Conservation (phyloP, 2,888 invertebrate genomes). For the Xestia ashworthii region DNA sequence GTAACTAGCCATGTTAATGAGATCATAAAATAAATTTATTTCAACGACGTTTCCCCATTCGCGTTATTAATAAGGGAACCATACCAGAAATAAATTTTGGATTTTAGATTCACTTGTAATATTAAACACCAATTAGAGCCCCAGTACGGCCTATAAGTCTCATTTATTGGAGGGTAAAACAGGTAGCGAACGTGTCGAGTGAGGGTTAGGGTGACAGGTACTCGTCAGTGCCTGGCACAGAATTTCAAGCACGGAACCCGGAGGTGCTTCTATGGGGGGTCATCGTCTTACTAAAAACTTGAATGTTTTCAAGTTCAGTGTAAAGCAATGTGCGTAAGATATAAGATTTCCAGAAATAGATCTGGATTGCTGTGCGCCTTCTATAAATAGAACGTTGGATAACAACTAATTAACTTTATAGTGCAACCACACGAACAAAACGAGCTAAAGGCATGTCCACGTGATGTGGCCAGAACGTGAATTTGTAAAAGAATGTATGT, state of each 20-base stretch:
- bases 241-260: slow-evolving; percentile 65
- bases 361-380: slow-evolving; percentile 33
- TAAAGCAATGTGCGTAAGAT: slow-evolving; percentile 49
- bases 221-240: slow-evolving; percentile 80
- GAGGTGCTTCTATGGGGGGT: slow-evolving; percentile 69
- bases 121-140: slow-evolving; percentile 68
- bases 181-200: slow-evolving; percentile 68
- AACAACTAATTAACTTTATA: slow-evolving; percentile 55
- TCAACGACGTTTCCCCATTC: slow-evolving; percentile 8
- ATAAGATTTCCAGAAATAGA: slow-evolving; percentile 57
- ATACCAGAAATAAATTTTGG: slow-evolving; percentile 24
- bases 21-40: slow-evolving; percentile 46
- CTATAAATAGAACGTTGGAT: slow-evolving; percentile 55
- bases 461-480: not conserved
- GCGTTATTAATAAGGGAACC: slow-evolving; percentile 14
- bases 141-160: slow-evolving; percentile 59
- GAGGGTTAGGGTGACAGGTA: slow-evolving; percentile 82
- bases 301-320: slow-evolving; percentile 61
- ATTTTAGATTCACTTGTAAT: slow-evolving; percentile 60
- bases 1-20: slow-evolving; percentile 47
- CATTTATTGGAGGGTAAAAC: slow-evolving; percentile 73
- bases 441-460: not conserved
- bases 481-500: slow-evolving; percentile 5
- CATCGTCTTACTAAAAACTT: slow-evolving; percentile 61
- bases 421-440: slow-evolving; percentile 33